Conservation (phyloP, 92 coral and sea anemone species). For the Siderastrea siderea region DNA sequence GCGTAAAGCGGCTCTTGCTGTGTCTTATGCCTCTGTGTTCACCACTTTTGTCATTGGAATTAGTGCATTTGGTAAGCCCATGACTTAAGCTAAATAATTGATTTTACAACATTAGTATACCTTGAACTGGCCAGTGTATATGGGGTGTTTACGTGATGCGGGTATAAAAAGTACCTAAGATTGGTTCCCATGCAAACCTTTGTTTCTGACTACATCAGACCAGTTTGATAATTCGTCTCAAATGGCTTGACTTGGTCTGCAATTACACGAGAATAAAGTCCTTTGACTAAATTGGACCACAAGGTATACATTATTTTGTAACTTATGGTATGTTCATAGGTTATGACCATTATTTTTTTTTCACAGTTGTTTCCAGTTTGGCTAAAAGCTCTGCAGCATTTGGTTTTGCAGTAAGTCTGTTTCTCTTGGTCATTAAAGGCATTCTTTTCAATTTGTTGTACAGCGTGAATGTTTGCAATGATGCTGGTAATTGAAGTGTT, state of each 20-base stretch:
- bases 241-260: no score
- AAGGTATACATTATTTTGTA: not conserved
- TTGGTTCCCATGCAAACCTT: no score
- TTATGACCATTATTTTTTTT: not conserved
- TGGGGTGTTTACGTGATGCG: no score
- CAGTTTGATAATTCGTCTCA: no score
- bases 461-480: not conserved
- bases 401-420: slow-evolving; percentile 90
- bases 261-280: no score
- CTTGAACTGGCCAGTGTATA: no score
- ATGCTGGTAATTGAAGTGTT: not conserved
- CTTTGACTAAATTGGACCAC: no score
- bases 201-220: no score
- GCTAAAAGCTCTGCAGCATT: slow-evolving; percentile 90
- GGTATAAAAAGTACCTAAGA: no score
- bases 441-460: not conserved
- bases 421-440: not conserved
- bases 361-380: slow-evolving; percentile 75
- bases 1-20: slow-evolving; percentile 83
- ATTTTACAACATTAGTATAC: no score
- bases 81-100: no score
- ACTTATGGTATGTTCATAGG: not conserved
- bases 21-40: slow-evolving; percentile 81
- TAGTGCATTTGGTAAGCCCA: slow-evolving; percentile 79
- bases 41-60: slow-evolving; percentile 82